Percentiles rank a stretch among this genome's conserved stretches.
Evolutionary conservation across 2,888 invertebrate genomes (phyloP).

Genomic region (Mechanitis mazaeus): DNA sequence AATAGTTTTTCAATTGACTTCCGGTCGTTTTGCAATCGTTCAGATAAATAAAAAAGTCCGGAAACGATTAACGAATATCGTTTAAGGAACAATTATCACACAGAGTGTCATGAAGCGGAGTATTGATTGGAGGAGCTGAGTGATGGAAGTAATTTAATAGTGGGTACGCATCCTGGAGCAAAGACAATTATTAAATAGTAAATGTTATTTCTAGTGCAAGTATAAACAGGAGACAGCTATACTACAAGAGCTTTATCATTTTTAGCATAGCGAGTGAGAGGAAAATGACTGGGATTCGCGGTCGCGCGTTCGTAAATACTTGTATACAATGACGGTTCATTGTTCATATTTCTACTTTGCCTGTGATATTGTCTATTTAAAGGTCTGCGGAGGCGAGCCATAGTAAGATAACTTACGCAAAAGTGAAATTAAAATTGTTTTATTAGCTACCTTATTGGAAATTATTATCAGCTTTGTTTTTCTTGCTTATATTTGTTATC

Average conservation of each 20-base stretch:
- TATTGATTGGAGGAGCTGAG: conserved; percentile 19
- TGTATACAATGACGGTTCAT: conserved; percentile 15
- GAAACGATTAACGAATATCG: background rate
- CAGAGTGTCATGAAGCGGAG: conserved; percentile 18
- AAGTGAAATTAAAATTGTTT: too few species aligned
- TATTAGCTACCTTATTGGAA: too few species aligned
- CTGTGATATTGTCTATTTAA: conserved; percentile 15
- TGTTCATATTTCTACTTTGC: conserved; percentile 20
- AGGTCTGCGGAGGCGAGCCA: conserved; percentile 10
- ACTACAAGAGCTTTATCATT: background rate
- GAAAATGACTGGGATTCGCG: conserved; percentile 1
- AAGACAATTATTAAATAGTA: conserved; percentile 1
- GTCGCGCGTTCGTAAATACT: conserved; percentile 17
- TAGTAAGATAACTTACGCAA: background rate
- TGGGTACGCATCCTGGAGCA: background rate
- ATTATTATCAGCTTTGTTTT: too few species aligned
- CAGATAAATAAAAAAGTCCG: too few species aligned
- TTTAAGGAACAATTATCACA: background rate
- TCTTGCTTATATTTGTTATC: too few species aligned
- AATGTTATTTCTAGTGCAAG: too few species aligned
- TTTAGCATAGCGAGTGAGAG: background rate
- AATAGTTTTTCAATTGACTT: too few species aligned
- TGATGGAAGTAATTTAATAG: conserved; percentile 44
- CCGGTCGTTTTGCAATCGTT: too few species aligned
- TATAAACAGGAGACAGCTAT: too few species aligned